Evolutionary conservation across 2,113 vertebrate species (phyloP).

Genomic region (Gallinago jamesoni): DNA sequence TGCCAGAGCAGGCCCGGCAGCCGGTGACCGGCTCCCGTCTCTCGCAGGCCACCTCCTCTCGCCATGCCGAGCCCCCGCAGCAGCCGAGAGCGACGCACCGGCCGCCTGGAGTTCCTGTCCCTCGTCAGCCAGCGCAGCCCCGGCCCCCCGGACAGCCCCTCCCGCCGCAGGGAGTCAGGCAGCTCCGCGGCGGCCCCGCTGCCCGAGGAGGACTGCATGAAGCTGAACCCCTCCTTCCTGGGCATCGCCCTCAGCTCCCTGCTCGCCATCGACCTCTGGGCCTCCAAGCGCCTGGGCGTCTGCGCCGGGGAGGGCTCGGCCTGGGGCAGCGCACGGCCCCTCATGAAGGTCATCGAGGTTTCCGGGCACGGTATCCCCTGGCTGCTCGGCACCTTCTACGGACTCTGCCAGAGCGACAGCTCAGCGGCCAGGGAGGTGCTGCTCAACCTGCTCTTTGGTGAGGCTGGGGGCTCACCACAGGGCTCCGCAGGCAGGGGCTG

Average conservation of each 20-base stretch:
- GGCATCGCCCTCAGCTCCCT: slow-evolving; percentile 92
- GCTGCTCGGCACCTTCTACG: slow-evolving; percentile 87
- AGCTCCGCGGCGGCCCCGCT: slow-evolving; percentile 58
- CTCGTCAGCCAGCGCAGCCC: slow-evolving; percentile 75
- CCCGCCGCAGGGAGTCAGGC: slow-evolving; percentile 79
- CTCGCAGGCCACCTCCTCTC: not conserved
- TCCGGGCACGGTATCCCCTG: slow-evolving; percentile 95
- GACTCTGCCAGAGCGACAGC: slow-evolving; percentile 88
- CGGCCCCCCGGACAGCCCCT: slow-evolving; percentile 83
- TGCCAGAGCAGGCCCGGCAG: not conserved
- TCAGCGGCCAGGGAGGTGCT: slow-evolving; percentile 90
- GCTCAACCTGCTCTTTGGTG: slow-evolving; percentile 93
- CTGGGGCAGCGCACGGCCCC: slow-evolving; percentile 88
- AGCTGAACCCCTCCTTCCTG: slow-evolving; percentile 89
- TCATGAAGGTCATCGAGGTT: slow-evolving; percentile 95
- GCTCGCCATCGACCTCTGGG: slow-evolving; percentile 93
- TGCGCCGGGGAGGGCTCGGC: slow-evolving; percentile 90
- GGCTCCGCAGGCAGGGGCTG: not conserved
- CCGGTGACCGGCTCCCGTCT: not conserved
- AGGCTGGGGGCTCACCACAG: slow-evolving; percentile 14
- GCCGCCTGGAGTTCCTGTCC: slow-evolving; percentile 87
- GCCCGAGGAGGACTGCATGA: slow-evolving; percentile 90
- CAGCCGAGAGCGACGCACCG: slow-evolving; percentile 59
- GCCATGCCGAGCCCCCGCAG: slow-evolving; percentile 74
- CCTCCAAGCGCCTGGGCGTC: slow-evolving; percentile 92